Base-by-base conservation (phyloP, 2,797 vertebrate species). In the Acestrorhynchus altus region DNA sequence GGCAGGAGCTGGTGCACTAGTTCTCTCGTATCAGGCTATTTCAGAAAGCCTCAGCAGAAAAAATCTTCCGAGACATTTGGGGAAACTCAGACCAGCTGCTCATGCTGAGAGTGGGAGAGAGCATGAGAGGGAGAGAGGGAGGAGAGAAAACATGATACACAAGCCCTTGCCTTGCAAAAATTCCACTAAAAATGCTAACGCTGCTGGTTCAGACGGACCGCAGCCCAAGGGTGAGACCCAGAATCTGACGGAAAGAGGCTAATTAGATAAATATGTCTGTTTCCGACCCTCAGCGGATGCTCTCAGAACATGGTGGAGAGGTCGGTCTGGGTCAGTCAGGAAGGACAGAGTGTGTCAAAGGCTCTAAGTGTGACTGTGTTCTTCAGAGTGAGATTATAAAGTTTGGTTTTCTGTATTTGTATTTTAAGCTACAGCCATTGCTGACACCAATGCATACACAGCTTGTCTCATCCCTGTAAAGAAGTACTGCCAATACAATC, bases 31-130 rank as follows among this genome's bases (percentile, higher is more conserved):
- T 51, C 47, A 39, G 13, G 12, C 56, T 28, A 28, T 22, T 57
- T 52, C 51, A 13, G n/a, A 68, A 44, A 59, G 6, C 22, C 67
- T 72, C 54, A 12, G 69, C 54, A 61, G 18, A 20, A 47, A 61
- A 51, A 7, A 40, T 4, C 5, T 12, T 31, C 10, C 2, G 15
- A 16, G 57, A 28, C 13, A 26, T 28, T 26, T 5, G 4, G 57
- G 57, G 57, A 61, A 61, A 39, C 59, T 51, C 44, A 56, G 47
- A 40, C n/a, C 44, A 54, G 47, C 49, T 54, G 60, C 18, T 74
- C 39, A 26, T 40, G 28, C 31, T 65, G 60, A 65, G 26, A 63
- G 28, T 35, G 54, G 22, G 28, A 49, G n/a, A 49, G 26, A 61
- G 15, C 47, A 2, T n/a, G 7, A 6, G 12, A 61, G 20, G 22